Conservation (phyloP, 2,797 vertebrate species). For the Kryptopterus vitreolus region DNA sequence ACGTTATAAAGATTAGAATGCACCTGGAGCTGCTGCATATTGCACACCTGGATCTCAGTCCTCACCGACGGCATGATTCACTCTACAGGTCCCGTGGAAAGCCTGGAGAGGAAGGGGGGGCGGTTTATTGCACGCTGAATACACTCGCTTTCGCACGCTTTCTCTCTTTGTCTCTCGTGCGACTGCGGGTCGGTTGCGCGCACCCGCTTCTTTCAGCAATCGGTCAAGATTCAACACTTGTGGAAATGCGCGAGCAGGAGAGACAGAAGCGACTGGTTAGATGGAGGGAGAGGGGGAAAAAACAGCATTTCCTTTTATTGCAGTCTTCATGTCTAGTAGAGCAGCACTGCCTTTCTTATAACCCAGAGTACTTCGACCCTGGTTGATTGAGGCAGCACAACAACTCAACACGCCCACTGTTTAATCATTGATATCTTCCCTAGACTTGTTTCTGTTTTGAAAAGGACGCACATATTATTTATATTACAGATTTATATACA, state of each 20-base stretch:
- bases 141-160: too few species aligned
- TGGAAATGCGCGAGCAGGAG: neutral
- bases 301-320: constrained; percentile 4
- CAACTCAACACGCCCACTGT: constrained; percentile 7
- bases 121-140: neutral
- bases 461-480: too few species aligned
- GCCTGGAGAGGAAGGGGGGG: too few species aligned
- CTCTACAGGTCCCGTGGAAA: neutral
- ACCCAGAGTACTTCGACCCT: constrained; percentile 34
- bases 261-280: too few species aligned
- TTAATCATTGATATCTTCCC: constrained; percentile 36
- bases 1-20: too few species aligned
- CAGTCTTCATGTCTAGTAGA: constrained; percentile 1
- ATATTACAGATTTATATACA: too few species aligned
- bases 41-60: neutral
- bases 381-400: neutral
- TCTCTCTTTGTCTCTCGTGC: neutral
- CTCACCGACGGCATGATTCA: neutral
- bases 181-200: neutral
- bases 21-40: neutral
- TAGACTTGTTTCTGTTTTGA: neutral
- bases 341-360: constrained; percentile 19
- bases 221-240: neutral
- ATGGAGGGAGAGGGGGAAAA: neutral
- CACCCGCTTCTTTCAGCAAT: neutral